Evolutionary conservation across 2,888 invertebrate genomes (phyloP).

Genomic region (Microplitis deprimator): DNA sequence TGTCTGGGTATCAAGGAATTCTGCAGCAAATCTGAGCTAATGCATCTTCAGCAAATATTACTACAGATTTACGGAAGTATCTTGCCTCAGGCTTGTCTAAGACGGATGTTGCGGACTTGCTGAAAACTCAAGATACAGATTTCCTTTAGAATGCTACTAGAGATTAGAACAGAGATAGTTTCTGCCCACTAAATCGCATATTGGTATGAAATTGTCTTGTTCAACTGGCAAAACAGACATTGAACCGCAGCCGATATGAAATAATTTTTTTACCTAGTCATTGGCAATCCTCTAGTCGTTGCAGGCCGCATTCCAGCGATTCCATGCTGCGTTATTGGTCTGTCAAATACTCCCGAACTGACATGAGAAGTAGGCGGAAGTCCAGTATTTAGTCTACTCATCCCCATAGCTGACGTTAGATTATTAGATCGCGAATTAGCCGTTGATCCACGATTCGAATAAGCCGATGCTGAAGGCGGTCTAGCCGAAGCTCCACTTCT

Average conservation of each 20-base stretch:
- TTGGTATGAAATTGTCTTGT: too few species aligned
- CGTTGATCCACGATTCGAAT: slow-evolving; percentile 55
- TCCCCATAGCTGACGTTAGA: slow-evolving; percentile 44
- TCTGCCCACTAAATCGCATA: too few species aligned
- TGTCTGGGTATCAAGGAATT: too few species aligned
- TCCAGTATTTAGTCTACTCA: slow-evolving; percentile 56
- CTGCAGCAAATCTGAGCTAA: too few species aligned
- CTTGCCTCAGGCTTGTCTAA: too few species aligned
- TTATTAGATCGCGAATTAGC: slow-evolving; percentile 54
- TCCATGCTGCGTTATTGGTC: slow-evolving; percentile 88
- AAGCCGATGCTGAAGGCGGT: slow-evolving; percentile 60
- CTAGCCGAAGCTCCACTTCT: slow-evolving; percentile 55
- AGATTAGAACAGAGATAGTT: too few species aligned
- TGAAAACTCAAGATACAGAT: too few species aligned
- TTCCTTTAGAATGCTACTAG: too few species aligned
- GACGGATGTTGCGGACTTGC: too few species aligned
- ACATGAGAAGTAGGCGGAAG: slow-evolving; percentile 54
- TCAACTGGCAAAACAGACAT: too few species aligned
- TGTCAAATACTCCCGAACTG: slow-evolving; percentile 75
- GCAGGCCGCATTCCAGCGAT: slow-evolving; percentile 81
- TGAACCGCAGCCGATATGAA: neutral
- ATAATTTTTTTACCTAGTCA: slow-evolving; percentile 59
- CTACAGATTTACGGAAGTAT: too few species aligned
- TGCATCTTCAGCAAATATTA: too few species aligned
- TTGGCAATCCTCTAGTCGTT: slow-evolving; percentile 73